Conservation (phyloP, 2,113 vertebrate species). For the Chloroceryle aenea region DNA sequence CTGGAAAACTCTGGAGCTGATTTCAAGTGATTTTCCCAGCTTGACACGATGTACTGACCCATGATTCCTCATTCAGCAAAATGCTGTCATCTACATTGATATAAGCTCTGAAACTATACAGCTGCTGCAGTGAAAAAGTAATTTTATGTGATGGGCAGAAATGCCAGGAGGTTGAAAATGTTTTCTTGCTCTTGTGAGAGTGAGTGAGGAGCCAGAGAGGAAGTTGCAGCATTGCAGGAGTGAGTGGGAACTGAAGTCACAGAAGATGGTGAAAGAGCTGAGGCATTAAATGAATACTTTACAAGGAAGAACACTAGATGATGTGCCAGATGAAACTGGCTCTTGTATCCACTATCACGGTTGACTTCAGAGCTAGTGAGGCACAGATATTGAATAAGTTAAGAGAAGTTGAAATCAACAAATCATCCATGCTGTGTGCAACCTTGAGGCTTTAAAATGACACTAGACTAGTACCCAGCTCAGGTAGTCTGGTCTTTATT, state of each 20-base stretch:
- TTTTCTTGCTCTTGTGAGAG: neutral
- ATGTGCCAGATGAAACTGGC: neutral
- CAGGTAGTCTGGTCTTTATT: neutral
- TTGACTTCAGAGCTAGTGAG: slow-evolving; percentile 52
- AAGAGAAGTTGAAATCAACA: slow-evolving; percentile 48
- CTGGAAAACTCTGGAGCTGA: neutral
- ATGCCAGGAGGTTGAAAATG: neutral
- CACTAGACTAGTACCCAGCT: neutral
- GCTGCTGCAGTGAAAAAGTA: neutral
- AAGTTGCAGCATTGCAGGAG: neutral
- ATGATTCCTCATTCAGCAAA: neutral
- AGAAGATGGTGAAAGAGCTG: slow-evolving; percentile 11
- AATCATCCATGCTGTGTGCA: neutral
- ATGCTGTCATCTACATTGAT: neutral
- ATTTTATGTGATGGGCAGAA: neutral
- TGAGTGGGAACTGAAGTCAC: slow-evolving; percentile 6
- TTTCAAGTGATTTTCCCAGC: neutral
- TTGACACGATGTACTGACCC: neutral
- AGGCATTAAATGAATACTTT: slow-evolving; percentile 52
- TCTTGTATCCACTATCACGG: neutral
- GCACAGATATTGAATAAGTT: slow-evolving; percentile 54
- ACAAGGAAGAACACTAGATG: neutral
- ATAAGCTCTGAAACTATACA: neutral
- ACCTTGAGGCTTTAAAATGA: neutral
- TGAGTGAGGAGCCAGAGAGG: neutral